Evolutionary conservation across 2,113 vertebrate species (phyloP), one percentile per base, ranked within the genome.

Genomic region (Centrocercus urophasianus): DNA sequence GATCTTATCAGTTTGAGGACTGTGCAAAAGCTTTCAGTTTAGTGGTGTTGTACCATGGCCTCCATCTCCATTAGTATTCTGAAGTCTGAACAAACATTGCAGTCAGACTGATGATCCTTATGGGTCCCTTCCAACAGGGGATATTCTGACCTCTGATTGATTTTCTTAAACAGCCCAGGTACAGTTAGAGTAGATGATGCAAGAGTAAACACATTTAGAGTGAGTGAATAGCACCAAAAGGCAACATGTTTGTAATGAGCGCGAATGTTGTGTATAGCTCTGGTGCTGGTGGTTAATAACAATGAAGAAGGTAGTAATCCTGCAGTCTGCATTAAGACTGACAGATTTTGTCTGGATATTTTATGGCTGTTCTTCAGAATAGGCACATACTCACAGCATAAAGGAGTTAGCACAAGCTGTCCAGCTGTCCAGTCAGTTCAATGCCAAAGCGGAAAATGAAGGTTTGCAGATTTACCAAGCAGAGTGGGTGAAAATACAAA

Each of bases 61-160:
- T 80, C 30, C 0, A 0, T 63, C 18, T 66, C 32, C 18, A 0
- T 47, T 79, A 7, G 3, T n/a, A 19, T 38, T 71, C 8, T 10
- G 2, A 71, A 42, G 6, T 52, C 36, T 67, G 47, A 18, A 47
- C 11, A 79, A 83, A 79, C 15, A 2, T 2, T 63, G 89, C 36
- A 22, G 11, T 30, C 27, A 27, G 27, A 17, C 52, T 54, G 52
- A 28, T 54, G 27, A 28, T 54, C 27, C 27, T 28, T 28, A 54
- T 54, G 15, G 52, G 27, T 16, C 52, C 52, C 27, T 54, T 28
- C 15, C 52, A 30, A 15, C 27, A 28, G 52, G 15, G 52, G 14
- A 54, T 54, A 30, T 54, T 30, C 27, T 45, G 6, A 3, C 7
- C 9, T 88, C 8, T 32, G 8, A 10, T 21, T 19, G 38, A 25